Percentiles rank a stretch among this genome's conserved stretches.
Evolutionary conservation across 2,888 invertebrate genomes (phyloP).

Genomic region (Diarsia rubi): DNA sequence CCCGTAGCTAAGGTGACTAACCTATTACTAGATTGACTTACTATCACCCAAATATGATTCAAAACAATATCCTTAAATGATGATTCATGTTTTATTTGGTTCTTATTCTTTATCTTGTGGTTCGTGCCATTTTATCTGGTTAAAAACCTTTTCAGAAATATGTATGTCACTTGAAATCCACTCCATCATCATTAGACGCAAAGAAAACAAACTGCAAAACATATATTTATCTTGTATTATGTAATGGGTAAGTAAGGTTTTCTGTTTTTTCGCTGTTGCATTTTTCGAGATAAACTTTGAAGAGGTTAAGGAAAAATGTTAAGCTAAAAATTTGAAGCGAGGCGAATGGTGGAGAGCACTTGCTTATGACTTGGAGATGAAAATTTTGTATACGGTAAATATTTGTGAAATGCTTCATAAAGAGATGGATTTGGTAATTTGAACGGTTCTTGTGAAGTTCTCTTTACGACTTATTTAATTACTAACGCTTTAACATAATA

Average conservation of each 20-base stretch:
- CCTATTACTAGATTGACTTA: neutral
- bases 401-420: neutral
- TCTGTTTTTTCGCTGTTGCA: conserved; percentile 17
- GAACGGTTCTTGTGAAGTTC: no score
- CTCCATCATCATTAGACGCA: conserved; percentile 30
- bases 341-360: conserved; percentile 11
- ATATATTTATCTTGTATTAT: conserved; percentile 24
- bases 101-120: no score
- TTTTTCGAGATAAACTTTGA: conserved; percentile 29
- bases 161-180: neutral
- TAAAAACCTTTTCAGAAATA: neutral
- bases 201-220: conserved; percentile 28
- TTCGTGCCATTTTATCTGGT: neutral
- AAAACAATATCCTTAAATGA: neutral
- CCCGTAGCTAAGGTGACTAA: neutral
- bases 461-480: no score
- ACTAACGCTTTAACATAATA: no score
- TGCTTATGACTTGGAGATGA: neutral
- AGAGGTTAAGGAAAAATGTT: conserved; percentile 28
- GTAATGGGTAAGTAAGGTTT: conserved; percentile 30
- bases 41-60: neutral
- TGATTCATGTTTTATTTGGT: neutral
- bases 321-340: conserved; percentile 16
- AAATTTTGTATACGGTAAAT: conserved; percentile 19
- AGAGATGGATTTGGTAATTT: no score